Conservation (phyloP, 2,113 vertebrate species). For the Myiagra hebetior region DNA sequence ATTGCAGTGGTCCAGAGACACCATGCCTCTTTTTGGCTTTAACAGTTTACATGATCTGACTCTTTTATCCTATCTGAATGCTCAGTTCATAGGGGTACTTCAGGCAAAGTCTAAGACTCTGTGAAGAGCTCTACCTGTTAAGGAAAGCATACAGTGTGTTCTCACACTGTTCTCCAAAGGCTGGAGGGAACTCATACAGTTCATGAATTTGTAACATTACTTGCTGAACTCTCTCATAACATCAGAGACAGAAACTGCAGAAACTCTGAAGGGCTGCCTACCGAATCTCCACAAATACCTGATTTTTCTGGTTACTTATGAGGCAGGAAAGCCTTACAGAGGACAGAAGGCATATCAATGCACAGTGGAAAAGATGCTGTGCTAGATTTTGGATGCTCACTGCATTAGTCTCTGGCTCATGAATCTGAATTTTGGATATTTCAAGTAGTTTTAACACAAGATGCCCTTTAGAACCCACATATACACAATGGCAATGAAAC, state of each 20-base stretch:
- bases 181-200: background rate
- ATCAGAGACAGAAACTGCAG: background rate
- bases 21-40: background rate
- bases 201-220: background rate
- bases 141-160: background rate
- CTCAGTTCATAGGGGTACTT: background rate
- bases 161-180: background rate
- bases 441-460: background rate
- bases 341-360: background rate
- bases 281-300: background rate
- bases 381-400: background rate
- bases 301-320: background rate
- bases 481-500: fast-evolving
- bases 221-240: background rate
- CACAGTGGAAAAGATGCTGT: background rate
- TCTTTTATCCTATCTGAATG: background rate
- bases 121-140: background rate
- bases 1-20: background rate
- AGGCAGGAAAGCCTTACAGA: background rate
- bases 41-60: background rate
- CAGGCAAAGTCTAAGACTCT: background rate
- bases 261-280: background rate
- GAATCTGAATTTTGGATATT: background rate
- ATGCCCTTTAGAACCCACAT: background rate
- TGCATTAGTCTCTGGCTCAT: background rate